phyloP scores from a whole-genome alignment of 2,797 vertebrate genomes.

The Lates japonicus region DNA sequence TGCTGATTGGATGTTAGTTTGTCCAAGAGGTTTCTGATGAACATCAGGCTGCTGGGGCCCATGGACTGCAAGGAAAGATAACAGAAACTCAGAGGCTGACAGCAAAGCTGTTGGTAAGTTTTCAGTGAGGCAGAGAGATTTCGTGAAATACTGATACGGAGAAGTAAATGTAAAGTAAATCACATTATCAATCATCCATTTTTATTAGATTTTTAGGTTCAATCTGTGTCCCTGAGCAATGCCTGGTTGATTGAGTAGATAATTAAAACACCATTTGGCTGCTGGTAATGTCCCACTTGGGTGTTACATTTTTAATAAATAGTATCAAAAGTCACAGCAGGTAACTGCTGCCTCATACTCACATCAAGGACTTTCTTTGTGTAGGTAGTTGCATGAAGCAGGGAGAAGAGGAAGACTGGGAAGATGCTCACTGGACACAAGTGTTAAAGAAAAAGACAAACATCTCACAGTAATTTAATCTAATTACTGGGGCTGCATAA shows the following conservation, averaged over 20 bases:
- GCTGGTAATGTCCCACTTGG: conserved; percentile 11
- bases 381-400: conserved; percentile 97
- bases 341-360: conserved; percentile 80
- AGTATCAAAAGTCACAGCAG: conserved; percentile 14
- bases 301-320: conserved; percentile 18
- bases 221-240: conserved; percentile 5
- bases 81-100: conserved; percentile 10
- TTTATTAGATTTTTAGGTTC: conserved; percentile 13
- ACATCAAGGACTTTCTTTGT: conserved; percentile 99
- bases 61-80: conserved; percentile 85
- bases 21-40: conserved; percentile 93
- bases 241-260: conserved; percentile 26
- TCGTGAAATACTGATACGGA: not conserved
- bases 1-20: conserved; percentile 96
- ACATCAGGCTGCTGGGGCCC: conserved; percentile 92
- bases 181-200: not conserved
- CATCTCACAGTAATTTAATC: not conserved
- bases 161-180: conserved; percentile 6
- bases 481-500: not conserved
- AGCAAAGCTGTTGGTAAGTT: not conserved
- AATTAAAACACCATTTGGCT: conserved; percentile 49
- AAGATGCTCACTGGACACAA: conserved; percentile 96
- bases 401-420: conserved; percentile 96
- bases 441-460: conserved; percentile 83
- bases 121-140: not conserved